A percentile compares a stretch with the other conserved stretches of the same genome.
These are phyloP conservation scores for Ladona fulva DNA, from an alignment of 1,140 invertebrate species.

Conservation along the genomic window DNA sequence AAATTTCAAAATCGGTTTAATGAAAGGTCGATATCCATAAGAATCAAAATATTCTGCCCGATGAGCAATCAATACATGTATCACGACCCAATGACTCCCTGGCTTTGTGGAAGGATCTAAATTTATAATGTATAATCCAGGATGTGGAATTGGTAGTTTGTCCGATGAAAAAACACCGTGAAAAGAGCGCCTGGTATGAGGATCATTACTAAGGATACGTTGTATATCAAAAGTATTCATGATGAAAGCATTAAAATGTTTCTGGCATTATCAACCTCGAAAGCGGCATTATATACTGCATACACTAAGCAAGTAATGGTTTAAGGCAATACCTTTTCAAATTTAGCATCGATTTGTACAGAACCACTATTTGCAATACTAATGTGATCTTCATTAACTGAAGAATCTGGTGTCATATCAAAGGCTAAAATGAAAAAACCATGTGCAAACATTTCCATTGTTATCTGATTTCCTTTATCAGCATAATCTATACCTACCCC, in stretches of 20 bases:
- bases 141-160: background rate
- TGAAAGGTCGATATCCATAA: background rate
- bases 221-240: background rate
- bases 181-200: background rate
- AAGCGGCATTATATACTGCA: too few species aligned
- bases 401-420: background rate
- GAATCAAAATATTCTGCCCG: background rate
- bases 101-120: background rate
- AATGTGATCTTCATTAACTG: background rate
- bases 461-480: background rate
- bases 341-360: background rate
- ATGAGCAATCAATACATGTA: background rate
- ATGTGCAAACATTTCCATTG: background rate
- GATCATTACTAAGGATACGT: background rate
- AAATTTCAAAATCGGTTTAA: background rate
- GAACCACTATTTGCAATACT: background rate
- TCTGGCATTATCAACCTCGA: too few species aligned
- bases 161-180: background rate
- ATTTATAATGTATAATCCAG: background rate
- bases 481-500: background rate
- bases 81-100: background rate
- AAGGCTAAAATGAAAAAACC: too few species aligned
- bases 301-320: too few species aligned
- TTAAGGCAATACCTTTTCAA: too few species aligned
- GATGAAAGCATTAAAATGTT: background rate